These are phyloP conservation scores for Andrena bicolor DNA, from an alignment of 2,888 invertebrate genomes.

Conservation along the genomic window DNA sequence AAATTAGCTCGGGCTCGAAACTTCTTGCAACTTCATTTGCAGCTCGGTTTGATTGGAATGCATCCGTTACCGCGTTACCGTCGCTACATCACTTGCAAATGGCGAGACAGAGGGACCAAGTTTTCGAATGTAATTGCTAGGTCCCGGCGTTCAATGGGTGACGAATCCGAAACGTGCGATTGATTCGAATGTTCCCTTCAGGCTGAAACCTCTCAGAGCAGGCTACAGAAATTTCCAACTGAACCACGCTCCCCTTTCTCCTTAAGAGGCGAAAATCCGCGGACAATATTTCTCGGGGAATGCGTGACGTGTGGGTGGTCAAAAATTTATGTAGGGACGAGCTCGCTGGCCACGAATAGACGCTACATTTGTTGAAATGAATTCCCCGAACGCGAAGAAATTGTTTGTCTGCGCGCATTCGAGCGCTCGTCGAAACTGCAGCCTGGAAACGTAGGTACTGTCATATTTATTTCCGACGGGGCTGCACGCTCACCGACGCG, in stretches of 20 bases:
- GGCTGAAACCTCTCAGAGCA: background rate
- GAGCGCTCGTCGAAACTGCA: conserved; percentile 14
- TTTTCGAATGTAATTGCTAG: background rate
- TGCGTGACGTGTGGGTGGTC: background rate
- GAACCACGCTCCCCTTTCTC: background rate
- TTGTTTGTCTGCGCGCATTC: conserved; percentile 12
- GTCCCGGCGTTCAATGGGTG: background rate
- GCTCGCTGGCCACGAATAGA: conserved; percentile 2
- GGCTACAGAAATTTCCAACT: background rate
- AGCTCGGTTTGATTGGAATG: conserved; percentile 24
- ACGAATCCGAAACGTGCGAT: background rate
- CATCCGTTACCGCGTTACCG: conserved; percentile 2
- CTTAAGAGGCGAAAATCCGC: background rate
- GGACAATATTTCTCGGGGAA: background rate
- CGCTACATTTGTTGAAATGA: conserved; percentile 29
- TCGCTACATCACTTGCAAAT: background rate
- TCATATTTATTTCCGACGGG: conserved; percentile 43
- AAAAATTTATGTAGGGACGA: background rate
- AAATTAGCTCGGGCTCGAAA: conserved; percentile 36
- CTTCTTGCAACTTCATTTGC: conserved; percentile 30
- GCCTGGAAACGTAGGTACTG: conserved; percentile 30
- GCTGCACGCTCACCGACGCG: conserved; percentile 2
- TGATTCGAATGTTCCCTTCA: background rate
- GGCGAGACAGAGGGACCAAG: background rate
- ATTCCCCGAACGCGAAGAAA: background rate